phyloP scores from a whole-genome alignment of 2,113 vertebrate genomes.

The Centropus bengalensis region DNA sequence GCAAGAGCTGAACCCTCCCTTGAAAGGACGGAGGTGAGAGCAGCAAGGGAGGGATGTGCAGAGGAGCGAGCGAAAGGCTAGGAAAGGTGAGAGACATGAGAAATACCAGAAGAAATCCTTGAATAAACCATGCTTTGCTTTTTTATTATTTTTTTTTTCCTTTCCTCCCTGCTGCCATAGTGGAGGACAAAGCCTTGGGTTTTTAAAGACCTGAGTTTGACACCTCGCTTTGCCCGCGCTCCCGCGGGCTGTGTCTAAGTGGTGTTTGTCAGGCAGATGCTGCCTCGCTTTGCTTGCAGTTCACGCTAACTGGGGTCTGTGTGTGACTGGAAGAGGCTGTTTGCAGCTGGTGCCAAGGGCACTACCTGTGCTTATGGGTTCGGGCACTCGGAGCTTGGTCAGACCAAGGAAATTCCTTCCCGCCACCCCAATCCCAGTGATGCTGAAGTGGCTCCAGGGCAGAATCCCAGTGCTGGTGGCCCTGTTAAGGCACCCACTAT shows the following conservation, averaged over 20 bases:
- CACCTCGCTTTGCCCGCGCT: background rate
- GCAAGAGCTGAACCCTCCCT: background rate
- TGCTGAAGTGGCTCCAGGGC: background rate
- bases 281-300: background rate
- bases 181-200: background rate
- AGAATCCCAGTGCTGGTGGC: background rate
- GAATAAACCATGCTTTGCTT: background rate
- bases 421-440: background rate
- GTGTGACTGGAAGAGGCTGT: background rate
- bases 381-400: fast-evolving
- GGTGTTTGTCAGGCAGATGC: background rate
- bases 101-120: background rate
- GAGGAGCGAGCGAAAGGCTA: background rate
- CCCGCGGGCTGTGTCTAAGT: background rate
- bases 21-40: background rate
- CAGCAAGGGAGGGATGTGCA: fast-evolving
- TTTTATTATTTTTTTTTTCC: no score
- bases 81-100: background rate
- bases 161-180: background rate
- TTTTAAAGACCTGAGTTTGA: background rate
- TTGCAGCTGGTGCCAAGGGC: background rate
- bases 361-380: fast-evolving
- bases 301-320: fast-evolving
- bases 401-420: background rate
- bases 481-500: fast-evolving